Conservation (phyloP, 2,113 vertebrate species). For the Labrus mixtus region DNA sequence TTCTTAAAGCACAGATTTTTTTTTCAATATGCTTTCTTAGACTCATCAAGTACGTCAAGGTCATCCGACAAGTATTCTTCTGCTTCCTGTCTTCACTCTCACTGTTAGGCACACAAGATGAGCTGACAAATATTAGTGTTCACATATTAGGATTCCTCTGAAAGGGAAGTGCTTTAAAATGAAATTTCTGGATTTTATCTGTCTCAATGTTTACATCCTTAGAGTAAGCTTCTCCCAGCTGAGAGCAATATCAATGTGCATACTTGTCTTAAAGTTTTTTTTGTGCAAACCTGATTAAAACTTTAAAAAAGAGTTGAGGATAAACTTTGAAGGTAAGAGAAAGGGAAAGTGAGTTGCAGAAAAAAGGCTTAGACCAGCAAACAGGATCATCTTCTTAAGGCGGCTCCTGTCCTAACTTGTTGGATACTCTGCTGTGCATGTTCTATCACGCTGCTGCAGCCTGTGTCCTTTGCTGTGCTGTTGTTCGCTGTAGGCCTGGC, state of each 20-base stretch:
- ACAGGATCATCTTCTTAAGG: conserved; percentile 30
- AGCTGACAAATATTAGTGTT: conserved; percentile 62
- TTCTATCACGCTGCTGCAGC: conserved; percentile 54
- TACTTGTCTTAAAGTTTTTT: conserved; percentile 40
- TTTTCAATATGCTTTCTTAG: neutral
- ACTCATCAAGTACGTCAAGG: conserved; percentile 52
- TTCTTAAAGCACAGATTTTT: neutral
- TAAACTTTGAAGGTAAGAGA: conserved; percentile 33
- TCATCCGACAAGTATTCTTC: conserved; percentile 35
- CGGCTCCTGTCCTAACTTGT: conserved; percentile 20
- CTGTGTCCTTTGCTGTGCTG: conserved; percentile 32
- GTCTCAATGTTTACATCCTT: conserved; percentile 46
- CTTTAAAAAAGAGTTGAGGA: conserved; percentile 21
- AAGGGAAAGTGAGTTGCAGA: conserved; percentile 6
- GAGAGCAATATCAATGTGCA: conserved; percentile 51
- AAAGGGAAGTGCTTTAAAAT: conserved; percentile 46
- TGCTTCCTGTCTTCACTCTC: conserved; percentile 18
- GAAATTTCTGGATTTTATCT: conserved; percentile 42
- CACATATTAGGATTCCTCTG: conserved; percentile 29
- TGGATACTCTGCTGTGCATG: conserved; percentile 5
- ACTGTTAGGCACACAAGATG: conserved; percentile 19
- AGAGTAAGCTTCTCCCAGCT: conserved; percentile 41
- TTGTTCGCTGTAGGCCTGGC: conserved; percentile 37
- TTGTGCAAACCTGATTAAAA: conserved; percentile 53
- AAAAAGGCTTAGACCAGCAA: conserved; percentile 35